A percentile compares a stretch with the other conserved stretches of the same genome.
Evolutionary conservation across 53 echinoderm and acorn worm species (phyloP).

Genomic region (Crossaster papposus): DNA sequence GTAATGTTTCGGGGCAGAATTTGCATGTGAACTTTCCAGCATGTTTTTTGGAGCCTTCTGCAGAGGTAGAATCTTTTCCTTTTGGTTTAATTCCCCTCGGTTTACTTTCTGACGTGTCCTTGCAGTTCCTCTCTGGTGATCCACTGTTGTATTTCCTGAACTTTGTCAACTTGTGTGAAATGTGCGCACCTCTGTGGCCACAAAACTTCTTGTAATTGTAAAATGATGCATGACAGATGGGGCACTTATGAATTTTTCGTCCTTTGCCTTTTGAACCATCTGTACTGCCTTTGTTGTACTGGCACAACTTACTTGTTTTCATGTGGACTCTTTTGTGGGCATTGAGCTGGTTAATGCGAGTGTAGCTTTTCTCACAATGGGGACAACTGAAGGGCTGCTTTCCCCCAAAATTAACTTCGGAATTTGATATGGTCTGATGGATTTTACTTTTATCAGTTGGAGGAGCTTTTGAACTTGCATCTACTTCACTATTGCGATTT

Average conservation of each 20-base stretch:
- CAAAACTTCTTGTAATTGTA: conserved; percentile 46
- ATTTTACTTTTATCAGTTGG: neutral
- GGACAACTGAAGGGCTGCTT: neutral
- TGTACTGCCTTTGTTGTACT: neutral
- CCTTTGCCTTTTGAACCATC: neutral
- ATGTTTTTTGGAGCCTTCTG: neutral
- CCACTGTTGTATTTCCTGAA: conserved; percentile 23
- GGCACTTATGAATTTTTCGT: conserved; percentile 35
- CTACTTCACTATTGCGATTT: neutral
- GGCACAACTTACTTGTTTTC: neutral
- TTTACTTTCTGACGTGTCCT: neutral
- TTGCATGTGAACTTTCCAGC: conserved; percentile 22
- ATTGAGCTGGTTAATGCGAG: conserved; percentile 27
- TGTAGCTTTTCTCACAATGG: conserved; percentile 1
- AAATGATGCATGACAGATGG: conserved; percentile 64
- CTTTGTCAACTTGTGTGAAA: conserved; percentile 24
- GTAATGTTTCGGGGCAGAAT: conserved; percentile 15
- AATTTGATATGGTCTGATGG: neutral
- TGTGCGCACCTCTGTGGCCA: conserved; percentile 62
- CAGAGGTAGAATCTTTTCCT: neutral
- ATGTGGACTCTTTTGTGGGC: conserved; percentile 17
- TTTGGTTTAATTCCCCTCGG: neutral
- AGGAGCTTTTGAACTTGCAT: neutral
- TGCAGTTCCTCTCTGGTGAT: neutral
- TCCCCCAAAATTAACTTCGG: neutral